Evolutionary conservation across 2,888 invertebrate genomes (phyloP).

Genomic region (Hypsopygia costalis): DNA sequence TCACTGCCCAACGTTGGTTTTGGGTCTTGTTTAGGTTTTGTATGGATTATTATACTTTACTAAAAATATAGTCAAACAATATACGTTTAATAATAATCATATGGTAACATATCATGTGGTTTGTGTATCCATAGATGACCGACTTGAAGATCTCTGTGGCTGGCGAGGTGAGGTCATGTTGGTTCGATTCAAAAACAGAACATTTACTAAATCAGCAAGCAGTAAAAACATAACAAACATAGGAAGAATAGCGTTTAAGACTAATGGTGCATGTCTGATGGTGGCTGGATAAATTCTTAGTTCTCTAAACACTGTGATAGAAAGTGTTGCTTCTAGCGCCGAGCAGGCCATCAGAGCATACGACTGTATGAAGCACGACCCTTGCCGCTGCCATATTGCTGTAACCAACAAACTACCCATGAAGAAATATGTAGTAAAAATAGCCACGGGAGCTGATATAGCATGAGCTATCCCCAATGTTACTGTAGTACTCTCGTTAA

Average conservation of each 20-base stretch:
- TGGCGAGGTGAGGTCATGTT: not conserved
- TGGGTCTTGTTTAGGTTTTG: no score
- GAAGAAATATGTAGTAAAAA: conserved; percentile 49
- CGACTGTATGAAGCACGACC: conserved; percentile 45
- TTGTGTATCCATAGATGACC: no score
- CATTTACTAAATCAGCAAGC: conserved; percentile 44
- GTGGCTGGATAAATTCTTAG: conserved; percentile 17
- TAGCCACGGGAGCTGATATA: conserved; percentile 44
- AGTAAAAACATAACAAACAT: conserved; percentile 45
- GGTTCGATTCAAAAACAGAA: conserved; percentile 27
- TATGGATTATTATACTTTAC: no score
- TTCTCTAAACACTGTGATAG: conserved; percentile 40
- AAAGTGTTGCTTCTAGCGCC: conserved; percentile 34
- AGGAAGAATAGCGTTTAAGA: conserved; percentile 55
- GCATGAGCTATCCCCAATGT: conserved; percentile 44
- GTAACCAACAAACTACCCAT: conserved; percentile 39
- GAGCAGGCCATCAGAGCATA: conserved; percentile 46
- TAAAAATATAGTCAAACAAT: no score
- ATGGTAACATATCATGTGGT: no score
- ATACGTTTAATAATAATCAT: no score
- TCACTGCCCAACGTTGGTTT: no score
- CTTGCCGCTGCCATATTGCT: conserved; percentile 20
- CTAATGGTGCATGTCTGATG: conserved; percentile 26
- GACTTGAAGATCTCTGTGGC: not conserved
- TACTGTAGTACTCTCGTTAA: conserved; percentile 50